Evolutionary conservation across 2,797 vertebrate genomes (phyloP), one percentile per base, ranked within the genome.

Genomic region (Psittacula echo): DNA sequence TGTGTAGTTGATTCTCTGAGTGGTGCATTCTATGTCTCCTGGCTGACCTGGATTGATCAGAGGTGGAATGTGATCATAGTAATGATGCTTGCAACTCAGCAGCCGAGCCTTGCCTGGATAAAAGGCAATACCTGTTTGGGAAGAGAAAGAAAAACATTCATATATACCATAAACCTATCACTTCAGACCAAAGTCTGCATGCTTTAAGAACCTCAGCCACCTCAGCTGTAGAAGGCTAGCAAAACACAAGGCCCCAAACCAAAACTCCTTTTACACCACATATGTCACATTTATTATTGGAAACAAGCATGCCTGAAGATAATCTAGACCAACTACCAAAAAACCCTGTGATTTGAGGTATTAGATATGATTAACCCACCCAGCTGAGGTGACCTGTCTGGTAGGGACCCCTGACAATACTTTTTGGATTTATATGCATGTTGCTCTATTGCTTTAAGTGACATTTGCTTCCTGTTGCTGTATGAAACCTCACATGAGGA

Each of bases 31-130:
- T 56, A 98, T 95, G 39, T 98, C 94, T 51, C 99, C 98, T 5
- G 97, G 98, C 73, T 98, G 98, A 26, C 98, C 98, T 0, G 98
- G 98, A 88, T 98, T 97, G 92, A 97, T 96, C 95, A 99, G 96
- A n/a, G 99, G 98, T 0, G 98, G 99, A 87, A 99, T 98, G 96
- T 98, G 97, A 97, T 99, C 98, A 1, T 99, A 99, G 95, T 97
- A 98, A 91, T 99, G 97, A 95, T 99, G 99, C 58, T 96, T 98
- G 96, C 99, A 99, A 97, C 99, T 98, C 80, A 99, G 96, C 93
- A 99, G 97, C 91, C 84, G 97, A 81, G 99, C 99, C 76, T 98
- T 98, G 41, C 98, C 99, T 0, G 98, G 99, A 76, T 98, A 99
- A 50, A 99, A 98, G 75, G 99, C 99, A 72, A 99, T 99, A 83